Evolutionary conservation across 1,140 invertebrate genomes (phyloP), one percentile per base, ranked within the genome.

Genomic region (Ips nitidus): DNA sequence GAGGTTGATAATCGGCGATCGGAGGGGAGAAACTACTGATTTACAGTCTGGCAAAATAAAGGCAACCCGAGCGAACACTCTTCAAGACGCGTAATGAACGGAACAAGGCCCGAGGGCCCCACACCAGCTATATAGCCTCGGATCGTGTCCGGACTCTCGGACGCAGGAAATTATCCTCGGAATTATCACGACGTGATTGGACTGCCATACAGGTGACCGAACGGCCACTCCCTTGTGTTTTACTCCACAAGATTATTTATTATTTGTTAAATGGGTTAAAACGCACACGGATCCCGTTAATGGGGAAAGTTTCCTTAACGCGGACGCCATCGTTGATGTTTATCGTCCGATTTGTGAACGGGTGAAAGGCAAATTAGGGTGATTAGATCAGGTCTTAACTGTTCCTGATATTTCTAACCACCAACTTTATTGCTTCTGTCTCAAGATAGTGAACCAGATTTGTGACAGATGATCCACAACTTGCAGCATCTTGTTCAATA

Each of bases 181-280:
- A 70, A 70, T 70, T 70, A 70, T 70, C 69, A 70, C 53, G 52
- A 70, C 62, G 69, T 70, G 69, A 70, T 70, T 65, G 61, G 69
- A 70, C 69, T 70, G 62, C 62, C 52, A 65, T 47, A 70, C 69
- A 70, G 62, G 69, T 70, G 69, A 65, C 69, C 57, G 61, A 57
- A 65, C 59, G 61, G 56, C 69, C 69, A 70, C 62, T 65, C 69
- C 69, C 69, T 68, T 68, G 47, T 45, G 59, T 53, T 68, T 68
- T 61, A 68, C 22, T 22, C 22, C 45, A 52, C 41, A 40, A 39
- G 52, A 69, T 62, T 63, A 69, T 69, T 69, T 69, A 69, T 69
- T 56, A 62, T 62, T 69, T 62, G 67, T 69, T 68, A 68, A 68
- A 68, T 60, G 66, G 56, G 64, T 66, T 66, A 66, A 66, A 66